Evolutionary conservation across 2,113 vertebrate species (phyloP), one percentile per base, ranked within the genome.

Genomic region (Pterocles orientalis): DNA sequence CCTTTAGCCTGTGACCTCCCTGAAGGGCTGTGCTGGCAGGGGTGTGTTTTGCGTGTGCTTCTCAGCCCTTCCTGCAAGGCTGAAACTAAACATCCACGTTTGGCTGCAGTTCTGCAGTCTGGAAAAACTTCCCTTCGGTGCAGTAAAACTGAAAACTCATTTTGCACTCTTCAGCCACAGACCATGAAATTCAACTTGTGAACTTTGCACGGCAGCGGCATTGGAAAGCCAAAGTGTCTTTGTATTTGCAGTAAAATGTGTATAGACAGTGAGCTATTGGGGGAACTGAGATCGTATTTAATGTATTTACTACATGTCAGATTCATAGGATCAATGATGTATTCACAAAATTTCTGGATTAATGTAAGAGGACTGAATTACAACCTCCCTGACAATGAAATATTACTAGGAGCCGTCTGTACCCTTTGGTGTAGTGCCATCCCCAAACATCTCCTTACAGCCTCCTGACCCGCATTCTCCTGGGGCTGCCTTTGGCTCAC

Each of bases 91-190:
- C 65, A 86, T 89, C 77, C 70, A 45, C 5, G 29, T 88, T 84
- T 96, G 86, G 92, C 91, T 82, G 36, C 54, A 33, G 70, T 82
- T 91, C 65, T 54, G 61, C 86, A 92, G 66, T 54, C 60, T 86
- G 68, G 68, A 97, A 79, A 69, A 83, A 25, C 61, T 76, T 95
- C 77, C 66, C 73, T 91, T 89, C 57, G n/a, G 77, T 85, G 73
- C 83, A 76, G 54, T 91, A 90, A 96, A 97, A 89, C 65, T n/a
- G n/a, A 76, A 47, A 93, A 87, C n/a, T 88, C 45, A 73, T 94
- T 94, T 94, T 78, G 41, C 45, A 23, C 4, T 3, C 66, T 81
- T 71, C 48, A 64, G 79, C n/a, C 7, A 0, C 39, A 64, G 48
- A 79, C 58, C 65, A 69, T 0, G 0, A 61, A 84, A 89, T 73